Evolutionary conservation across 2,113 vertebrate genomes (phyloP).

Genomic region (Ahaetulla prasina): DNA sequence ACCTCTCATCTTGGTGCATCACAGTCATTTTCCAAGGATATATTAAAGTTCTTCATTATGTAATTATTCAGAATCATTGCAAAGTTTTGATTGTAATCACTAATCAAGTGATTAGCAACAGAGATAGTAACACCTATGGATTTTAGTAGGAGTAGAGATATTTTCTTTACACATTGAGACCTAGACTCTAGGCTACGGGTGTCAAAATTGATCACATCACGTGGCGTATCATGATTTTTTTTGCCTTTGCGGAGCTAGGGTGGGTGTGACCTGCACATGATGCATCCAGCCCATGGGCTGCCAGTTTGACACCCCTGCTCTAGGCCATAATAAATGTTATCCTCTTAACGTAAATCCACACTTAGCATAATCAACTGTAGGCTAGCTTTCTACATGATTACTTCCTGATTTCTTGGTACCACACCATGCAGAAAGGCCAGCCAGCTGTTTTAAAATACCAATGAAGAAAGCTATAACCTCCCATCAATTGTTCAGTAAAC

Average conservation of each 20-base stretch:
- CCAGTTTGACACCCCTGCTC: no score
- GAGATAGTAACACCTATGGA: background rate
- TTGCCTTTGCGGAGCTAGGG: no score
- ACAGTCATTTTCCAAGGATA: background rate
- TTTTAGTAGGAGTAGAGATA: background rate
- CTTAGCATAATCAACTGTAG: background rate
- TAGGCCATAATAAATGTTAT: background rate
- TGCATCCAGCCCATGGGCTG: no score
- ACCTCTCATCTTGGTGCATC: background rate
- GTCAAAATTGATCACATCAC: no score
- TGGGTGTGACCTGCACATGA: no score
- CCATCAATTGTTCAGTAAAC: background rate
- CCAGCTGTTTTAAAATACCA: background rate
- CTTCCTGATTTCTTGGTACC: background rate
- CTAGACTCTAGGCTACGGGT: background rate
- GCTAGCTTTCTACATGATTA: background rate
- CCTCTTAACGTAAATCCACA: background rate
- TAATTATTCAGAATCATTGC: background rate
- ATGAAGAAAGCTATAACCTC: background rate
- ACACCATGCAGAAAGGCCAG: background rate
- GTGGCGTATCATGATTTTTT: no score
- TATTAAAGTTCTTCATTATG: background rate
- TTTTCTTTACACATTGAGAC: background rate
- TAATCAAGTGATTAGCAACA: background rate
- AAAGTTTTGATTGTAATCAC: background rate